Conservation (phyloP, 2,113 vertebrate genomes). For the Pseudorhombus dupliciocellatus region DNA sequence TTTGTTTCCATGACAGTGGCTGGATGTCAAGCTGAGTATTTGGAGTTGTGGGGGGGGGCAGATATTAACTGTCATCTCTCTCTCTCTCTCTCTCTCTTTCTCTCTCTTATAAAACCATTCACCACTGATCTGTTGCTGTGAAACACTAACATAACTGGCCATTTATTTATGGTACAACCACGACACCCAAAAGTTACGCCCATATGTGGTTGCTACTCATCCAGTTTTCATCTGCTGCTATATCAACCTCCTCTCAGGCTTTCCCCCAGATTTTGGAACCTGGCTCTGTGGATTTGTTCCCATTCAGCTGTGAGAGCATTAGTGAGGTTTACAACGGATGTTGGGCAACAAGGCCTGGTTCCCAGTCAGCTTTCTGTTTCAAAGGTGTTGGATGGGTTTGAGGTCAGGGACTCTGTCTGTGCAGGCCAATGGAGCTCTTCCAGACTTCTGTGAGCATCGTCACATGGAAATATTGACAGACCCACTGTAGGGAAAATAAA, state of each 20-base stretch:
- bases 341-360: slow-evolving; percentile 1
- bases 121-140: no score
- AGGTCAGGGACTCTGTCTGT: neutral
- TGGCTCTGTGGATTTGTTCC: neutral
- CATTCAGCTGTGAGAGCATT: slow-evolving; percentile 3
- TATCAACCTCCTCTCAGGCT: neutral
- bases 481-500: no score
- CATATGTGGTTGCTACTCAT: neutral
- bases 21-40: neutral
- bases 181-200: neutral
- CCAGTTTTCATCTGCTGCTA: neutral
- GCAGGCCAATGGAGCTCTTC: no score
- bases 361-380: neutral
- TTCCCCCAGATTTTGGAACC: neutral
- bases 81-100: no score
- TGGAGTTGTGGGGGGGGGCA: no score
- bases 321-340: neutral
- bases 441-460: no score
- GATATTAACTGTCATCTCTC: no score
- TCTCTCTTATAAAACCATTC: no score
- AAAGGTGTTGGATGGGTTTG: neutral
- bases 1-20: slow-evolving; percentile 14
- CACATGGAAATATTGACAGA: neutral
- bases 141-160: no score
- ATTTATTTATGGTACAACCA: no score